phyloP scores from a whole-genome alignment of 2,797 vertebrate genomes.

The Micromesistius poutassou region DNA sequence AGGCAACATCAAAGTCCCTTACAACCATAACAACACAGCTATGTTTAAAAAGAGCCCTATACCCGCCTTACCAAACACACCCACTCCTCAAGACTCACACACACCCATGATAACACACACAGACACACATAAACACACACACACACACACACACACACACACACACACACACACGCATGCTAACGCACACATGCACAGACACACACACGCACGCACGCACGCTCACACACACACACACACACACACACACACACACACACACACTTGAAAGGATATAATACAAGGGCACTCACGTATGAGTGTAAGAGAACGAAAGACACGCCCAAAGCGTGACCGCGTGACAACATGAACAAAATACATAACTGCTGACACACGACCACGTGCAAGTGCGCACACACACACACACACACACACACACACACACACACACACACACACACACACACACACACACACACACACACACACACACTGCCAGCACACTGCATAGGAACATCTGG shows the following conservation, averaged over 20 bases:
- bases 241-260: no score
- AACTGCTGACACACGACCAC: conserved; percentile 28
- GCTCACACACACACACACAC: background rate
- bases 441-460: conserved; percentile 12
- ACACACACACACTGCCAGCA: conserved; percentile 25
- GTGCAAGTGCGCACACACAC: conserved; percentile 11
- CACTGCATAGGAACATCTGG: conserved; percentile 66
- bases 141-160: background rate
- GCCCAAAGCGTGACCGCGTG: conserved; percentile 33
- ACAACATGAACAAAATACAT: conserved; percentile 1
- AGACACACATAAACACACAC: background rate
- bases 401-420: conserved; percentile 19
- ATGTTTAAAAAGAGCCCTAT: conserved; percentile 71
- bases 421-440: conserved; percentile 14
- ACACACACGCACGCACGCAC: conserved; percentile 19
- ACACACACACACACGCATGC: background rate
- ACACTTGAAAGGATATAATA: conserved; percentile 36
- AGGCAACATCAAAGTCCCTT: conserved; percentile 73
- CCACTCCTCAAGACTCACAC: conserved; percentile 19
- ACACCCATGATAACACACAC: conserved; percentile 12
- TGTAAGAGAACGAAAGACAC: conserved; percentile 30
- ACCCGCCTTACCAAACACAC: conserved; percentile 40
- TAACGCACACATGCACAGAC: background rate
- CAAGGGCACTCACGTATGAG: background rate
- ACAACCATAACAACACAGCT: conserved; percentile 77